Base-by-base conservation (phyloP, 2,888 invertebrate genomes). In the Schrankia costaestrigalis region DNA sequence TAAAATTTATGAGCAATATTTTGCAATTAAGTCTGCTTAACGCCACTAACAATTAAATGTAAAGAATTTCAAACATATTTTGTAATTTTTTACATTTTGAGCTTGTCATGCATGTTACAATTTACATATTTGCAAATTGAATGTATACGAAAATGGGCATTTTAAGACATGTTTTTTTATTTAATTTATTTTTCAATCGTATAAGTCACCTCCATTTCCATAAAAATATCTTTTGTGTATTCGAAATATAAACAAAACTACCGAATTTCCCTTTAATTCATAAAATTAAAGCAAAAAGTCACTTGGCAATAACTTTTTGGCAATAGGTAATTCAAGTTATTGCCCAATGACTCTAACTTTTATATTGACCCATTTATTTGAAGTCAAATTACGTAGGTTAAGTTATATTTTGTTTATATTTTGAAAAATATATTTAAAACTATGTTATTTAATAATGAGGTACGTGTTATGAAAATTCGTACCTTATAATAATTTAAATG, bases 121-220 rank as follows among this genome's bases (percentile, higher is more conserved):
- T 51, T 43, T 25, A 8, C 2, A 3, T 50, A 39, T 46, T 14
- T 31, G 35, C 28, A 55, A 52, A 54, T 38, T 53, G 51, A 51
- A 58, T 51, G 54, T 59, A 46, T 57, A 72, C 73, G 74, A 85
- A 83, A 84, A 87, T 85, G 85, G 86, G 86, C 85, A 85, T 87
- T 86, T 86, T 80, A 79, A 81, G 71, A 56, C 46, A 30, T 41
- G 41, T 50, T 45, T 27, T 47, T 51, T 33, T 45, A 29, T 38
- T 33, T 42, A 26, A 39, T 37, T 30, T 42, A 39, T 12, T 35
- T 22, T 27, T 13, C 14, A 13, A 31, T 36, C 43, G 26, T 36
- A 24, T 56, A 56, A 59, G 53, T 77, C 73, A 80, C 82, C 85
- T 86, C 85, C 86, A 84, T 85, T 86, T 86, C 85, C 70, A 72